Evolutionary conservation across 2,113 vertebrate species (phyloP).

Genomic region (Pica pica): DNA sequence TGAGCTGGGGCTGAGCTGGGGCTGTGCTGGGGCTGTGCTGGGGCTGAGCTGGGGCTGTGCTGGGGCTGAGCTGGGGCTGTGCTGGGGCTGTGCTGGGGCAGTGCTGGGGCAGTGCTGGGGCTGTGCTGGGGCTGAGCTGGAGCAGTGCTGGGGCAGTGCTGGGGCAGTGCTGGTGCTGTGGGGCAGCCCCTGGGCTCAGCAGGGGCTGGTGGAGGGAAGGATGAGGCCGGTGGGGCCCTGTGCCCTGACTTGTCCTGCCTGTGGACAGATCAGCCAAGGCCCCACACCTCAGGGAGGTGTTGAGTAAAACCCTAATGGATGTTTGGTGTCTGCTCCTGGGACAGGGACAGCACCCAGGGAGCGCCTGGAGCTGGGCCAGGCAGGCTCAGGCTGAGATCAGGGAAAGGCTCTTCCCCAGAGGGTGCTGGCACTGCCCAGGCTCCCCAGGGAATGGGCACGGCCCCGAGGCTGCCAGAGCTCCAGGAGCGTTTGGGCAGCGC

Average conservation of each 20-base stretch:
- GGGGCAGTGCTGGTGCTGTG: neutral
- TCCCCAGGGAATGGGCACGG: neutral
- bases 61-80: neutral
- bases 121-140: no score
- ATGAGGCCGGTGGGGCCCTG: fast-evolving
- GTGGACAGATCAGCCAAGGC: fast-evolving
- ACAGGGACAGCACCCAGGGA: neutral
- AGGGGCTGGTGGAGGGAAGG: neutral
- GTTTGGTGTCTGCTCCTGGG: neutral
- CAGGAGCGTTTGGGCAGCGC: fast-evolving
- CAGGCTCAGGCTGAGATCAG: fast-evolving
- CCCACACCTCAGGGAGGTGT: fast-evolving
- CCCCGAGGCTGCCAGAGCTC: neutral
- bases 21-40: no score
- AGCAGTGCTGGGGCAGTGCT: no score
- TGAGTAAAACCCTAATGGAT: fast-evolving
- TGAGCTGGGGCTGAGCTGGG: no score
- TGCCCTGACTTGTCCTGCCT: fast-evolving
- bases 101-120: neutral
- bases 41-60: neutral
- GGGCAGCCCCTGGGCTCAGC: neutral
- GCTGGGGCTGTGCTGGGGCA: neutral
- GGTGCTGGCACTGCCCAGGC: neutral
- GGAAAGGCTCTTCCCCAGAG: neutral
- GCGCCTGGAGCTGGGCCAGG: fast-evolving